Evolutionary conservation across 2,888 invertebrate species (phyloP).

Genomic region (Empis livida): DNA sequence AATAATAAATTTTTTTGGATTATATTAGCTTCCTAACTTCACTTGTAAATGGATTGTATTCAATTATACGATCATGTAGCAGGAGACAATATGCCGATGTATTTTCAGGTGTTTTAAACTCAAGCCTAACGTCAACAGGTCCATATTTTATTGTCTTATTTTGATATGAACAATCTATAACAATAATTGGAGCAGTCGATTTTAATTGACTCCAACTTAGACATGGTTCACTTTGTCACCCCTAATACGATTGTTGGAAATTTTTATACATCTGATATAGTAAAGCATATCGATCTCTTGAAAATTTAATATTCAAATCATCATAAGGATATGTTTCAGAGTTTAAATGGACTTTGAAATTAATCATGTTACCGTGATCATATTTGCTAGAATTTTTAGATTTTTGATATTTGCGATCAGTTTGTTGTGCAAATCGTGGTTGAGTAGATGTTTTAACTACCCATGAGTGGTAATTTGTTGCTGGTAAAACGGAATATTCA

Average conservation of each 20-base stretch:
- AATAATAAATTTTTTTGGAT: not conserved
- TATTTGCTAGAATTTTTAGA: slow-evolving; percentile 13
- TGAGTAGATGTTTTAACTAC: slow-evolving; percentile 21
- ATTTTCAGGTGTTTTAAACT: slow-evolving; percentile 18
- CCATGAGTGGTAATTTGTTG: slow-evolving; percentile 22
- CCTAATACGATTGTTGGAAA: slow-evolving; percentile 16
- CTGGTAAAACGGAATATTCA: slow-evolving; percentile 23
- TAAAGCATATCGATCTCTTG: slow-evolving; percentile 14
- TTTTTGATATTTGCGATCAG: slow-evolving; percentile 20
- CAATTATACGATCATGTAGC: slow-evolving; percentile 11
- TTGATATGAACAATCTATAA: slow-evolving; percentile 19
- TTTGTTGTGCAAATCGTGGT: slow-evolving; percentile 30
- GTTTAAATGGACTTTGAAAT: slow-evolving; percentile 25
- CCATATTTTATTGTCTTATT: slow-evolving; percentile 17
- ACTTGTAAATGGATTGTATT: slow-evolving; percentile 4
- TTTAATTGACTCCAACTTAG: slow-evolving; percentile 12
- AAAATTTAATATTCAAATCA: slow-evolving; percentile 20
- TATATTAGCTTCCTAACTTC: slow-evolving; percentile 1
- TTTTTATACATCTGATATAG: slow-evolving; percentile 18
- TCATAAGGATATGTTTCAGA: slow-evolving; percentile 25
- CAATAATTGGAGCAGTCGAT: slow-evolving; percentile 15
- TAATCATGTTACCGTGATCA: slow-evolving; percentile 21
- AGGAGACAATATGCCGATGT: slow-evolving; percentile 16
- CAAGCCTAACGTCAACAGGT: slow-evolving; percentile 18
- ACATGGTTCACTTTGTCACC: slow-evolving; percentile 3